Evolutionary conservation across 92 coral and sea anemone genomes (phyloP), one percentile per base, ranked within the genome.

Genomic region (Epizoanthus rinbou): DNA sequence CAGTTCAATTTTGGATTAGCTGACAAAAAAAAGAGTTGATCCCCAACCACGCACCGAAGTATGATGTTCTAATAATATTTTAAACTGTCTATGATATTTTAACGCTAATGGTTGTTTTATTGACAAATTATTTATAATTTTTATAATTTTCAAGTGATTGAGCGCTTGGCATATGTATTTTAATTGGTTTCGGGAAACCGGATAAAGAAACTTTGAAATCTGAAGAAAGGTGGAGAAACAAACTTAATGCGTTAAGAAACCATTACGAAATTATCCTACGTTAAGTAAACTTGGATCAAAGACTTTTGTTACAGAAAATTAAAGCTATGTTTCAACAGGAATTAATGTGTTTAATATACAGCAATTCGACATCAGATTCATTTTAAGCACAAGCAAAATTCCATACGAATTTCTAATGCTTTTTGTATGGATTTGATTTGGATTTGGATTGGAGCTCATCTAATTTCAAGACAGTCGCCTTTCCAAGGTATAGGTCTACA

Each of bases 121-220:
- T 58, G 39, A 10, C 11, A 31, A 57, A 57, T 15, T 75, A 16
- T 16, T 5, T 19, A 18, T n/a, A 8, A 4, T 41, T 17, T 63
- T 62, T 63, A 50, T 39, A 78, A 63, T 78, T 58, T 78, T 78
- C 39, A 62, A 41, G 33, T 63, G 71, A 78, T 62, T 16, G 37
- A 45, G 37, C 57, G 53, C 31, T 66, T 13, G 66, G 59, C 50
- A 60, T 62, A 78, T 9, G 39, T 78, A 60, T 50, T 78, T 78
- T 35, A 62, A 78, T 60, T 78, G 43, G 57, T 57, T 78, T 76
- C 43, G n/a, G 69, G 21, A 43, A 62, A 39, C 37, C 82, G 66
- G 57, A 59, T 50, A 58, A 78, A 41, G 59, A 63, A 43, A 37
- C 6, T 62, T 25, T 17, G 67, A 62, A 63, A 58, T 5, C 24